Evolutionary conservation across 2,888 invertebrate genomes (phyloP).

Genomic region (Athrips mouffetella): DNA sequence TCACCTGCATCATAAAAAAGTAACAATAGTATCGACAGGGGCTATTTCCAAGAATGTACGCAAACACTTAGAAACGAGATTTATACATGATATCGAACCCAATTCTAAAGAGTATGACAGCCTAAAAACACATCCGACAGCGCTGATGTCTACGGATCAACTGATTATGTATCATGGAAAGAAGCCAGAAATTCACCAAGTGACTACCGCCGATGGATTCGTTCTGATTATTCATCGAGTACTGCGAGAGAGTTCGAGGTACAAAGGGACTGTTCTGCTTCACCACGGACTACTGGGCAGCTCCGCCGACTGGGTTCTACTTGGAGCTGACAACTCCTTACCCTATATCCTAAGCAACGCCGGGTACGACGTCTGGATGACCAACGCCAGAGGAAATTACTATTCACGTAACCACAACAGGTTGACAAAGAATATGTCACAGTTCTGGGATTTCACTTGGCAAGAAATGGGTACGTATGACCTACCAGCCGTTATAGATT

Average conservation of each 20-base stretch:
- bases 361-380: too few relatives aligned
- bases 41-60: too few relatives aligned
- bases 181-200: not conserved
- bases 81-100: too few relatives aligned
- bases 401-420: conserved; percentile 37
- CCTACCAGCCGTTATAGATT: conserved; percentile 40
- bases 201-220: conserved; percentile 50
- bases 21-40: too few relatives aligned
- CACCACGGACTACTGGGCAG: conserved; percentile 46
- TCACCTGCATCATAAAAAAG: too few relatives aligned
- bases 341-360: conserved; percentile 64
- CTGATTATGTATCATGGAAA: not conserved
- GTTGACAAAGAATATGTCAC: conserved; percentile 19
- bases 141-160: not conserved
- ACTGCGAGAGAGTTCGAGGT: conserved; percentile 1
- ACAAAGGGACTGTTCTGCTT: conserved; percentile 41
- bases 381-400: conserved; percentile 70
- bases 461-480: conserved; percentile 50
- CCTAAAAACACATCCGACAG: not conserved
- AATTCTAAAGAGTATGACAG: too few relatives aligned
- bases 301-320: conserved; percentile 45
- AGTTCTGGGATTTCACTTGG: conserved; percentile 50
- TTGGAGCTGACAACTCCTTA: conserved; percentile 37
- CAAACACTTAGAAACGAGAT: too few relatives aligned
- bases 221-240: conserved; percentile 52